Evolutionary conservation across 2,113 vertebrate species (phyloP), one percentile per base, ranked within the genome.

Genomic region (Anarrhichthys ocellatus): DNA sequence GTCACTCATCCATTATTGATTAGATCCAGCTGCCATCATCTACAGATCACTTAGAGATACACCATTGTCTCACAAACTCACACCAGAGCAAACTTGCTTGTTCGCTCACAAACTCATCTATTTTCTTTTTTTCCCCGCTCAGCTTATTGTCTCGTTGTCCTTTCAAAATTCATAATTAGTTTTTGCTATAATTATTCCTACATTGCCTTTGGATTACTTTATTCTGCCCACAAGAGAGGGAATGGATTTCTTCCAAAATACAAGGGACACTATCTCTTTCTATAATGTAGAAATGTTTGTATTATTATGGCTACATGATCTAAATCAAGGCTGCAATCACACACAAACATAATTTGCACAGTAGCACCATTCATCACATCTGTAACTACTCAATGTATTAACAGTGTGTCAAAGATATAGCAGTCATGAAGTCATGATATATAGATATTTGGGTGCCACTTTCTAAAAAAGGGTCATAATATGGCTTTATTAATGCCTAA

Each of bases 1-100:
- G 94, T 93, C 92, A 92, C 85, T 93, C 87, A 94, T 94, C 66
- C 82, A 94, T 94, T 93, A 94, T 94, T 94, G 92, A 94, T 93
- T 89, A 92, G 80, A 89, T 90, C 84, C 93, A 94, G 93, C 92
- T 94, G 93, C 91, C 92, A 82, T 92, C 86, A 80, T 90, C 86
- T 70, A 85, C 88, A 89, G 88, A 89, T 92, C 92, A 91, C 83
- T 92, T 87, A 86, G 88, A 87, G 74, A 88, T 34, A 84, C 77
- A 78, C 76, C 46, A 86, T 76, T 76, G 76, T 80, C 76, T 73
- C 67, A 48, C 56, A 59, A 65, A 34, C 34, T 61, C 52, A 61
- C 27, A 68, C 54, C 6, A 61, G 58, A 18, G 50, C 11, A 50
- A 61, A 65, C 62, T 56, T 80, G 77, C 58, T 52, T 13, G 56